phyloP scores from a whole-genome alignment of 1,140 invertebrate species.

The Odontomachus brunneus region DNA sequence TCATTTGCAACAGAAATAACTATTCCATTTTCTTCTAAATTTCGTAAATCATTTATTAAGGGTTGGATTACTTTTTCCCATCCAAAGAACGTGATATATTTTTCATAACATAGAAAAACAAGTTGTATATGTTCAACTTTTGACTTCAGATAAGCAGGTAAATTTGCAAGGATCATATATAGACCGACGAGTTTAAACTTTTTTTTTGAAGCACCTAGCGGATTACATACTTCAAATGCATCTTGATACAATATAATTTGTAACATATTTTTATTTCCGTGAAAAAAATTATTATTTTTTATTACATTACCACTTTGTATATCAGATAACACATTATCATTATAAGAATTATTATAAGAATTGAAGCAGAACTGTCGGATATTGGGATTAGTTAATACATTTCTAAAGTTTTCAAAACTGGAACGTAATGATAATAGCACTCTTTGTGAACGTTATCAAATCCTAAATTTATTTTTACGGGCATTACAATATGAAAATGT shows the following conservation, averaged over 20 bases:
- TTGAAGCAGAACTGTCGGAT: constrained; percentile 16
- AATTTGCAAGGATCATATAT: not conserved
- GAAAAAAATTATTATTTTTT: constrained; percentile 25
- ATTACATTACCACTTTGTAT: not conserved
- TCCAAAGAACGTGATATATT: constrained; percentile 15
- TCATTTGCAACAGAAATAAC: not conserved
- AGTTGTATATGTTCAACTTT: constrained; percentile 23
- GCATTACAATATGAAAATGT: not conserved
- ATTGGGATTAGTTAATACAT: not conserved
- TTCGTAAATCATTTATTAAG: constrained; percentile 19
- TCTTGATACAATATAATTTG: constrained; percentile 29
- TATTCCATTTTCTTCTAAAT: constrained; percentile 13
- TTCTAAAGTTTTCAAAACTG: constrained; percentile 23
- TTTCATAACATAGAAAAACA: constrained; percentile 17
- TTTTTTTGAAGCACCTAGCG: constrained; percentile 5
- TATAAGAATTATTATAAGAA: not conserved
- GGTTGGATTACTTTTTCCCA: not conserved
- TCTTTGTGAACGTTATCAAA: not conserved
- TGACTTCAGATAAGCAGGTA: constrained; percentile 18
- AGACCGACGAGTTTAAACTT: not conserved
- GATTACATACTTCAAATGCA: too few relatives aligned
- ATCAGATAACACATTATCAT: constrained; percentile 7
- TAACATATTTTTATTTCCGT: not conserved
- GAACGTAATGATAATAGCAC: constrained; percentile 21
- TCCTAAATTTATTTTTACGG: constrained; percentile 11